These are phyloP conservation scores for Bombus superbus DNA, from an alignment of 1,140 invertebrate genomes.

Conservation along the genomic window DNA sequence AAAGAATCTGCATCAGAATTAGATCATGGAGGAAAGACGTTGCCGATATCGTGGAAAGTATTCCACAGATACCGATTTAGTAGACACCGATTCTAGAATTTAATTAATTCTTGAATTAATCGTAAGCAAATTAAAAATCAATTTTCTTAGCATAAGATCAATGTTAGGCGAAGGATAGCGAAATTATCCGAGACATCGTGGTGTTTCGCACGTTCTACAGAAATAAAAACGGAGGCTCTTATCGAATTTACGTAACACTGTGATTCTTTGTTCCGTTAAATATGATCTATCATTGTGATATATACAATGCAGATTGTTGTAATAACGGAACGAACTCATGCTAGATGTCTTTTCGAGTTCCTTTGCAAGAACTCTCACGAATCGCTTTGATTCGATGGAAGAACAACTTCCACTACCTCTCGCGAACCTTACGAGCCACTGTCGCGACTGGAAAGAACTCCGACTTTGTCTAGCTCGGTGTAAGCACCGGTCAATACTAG, in stretches of 20 bases:
- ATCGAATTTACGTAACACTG: not conserved
- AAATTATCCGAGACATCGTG: not conserved
- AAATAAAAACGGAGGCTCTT: not conserved
- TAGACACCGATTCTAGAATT: no score
- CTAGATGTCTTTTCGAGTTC: no score
- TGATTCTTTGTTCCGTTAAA: not conserved
- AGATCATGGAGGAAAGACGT: no score
- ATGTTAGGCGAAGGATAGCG: not conserved
- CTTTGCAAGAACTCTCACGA: no score
- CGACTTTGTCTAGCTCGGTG: not conserved
- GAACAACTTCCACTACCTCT: not conserved
- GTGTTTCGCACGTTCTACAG: no score
- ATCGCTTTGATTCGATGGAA: not conserved
- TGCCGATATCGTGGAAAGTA: no score
- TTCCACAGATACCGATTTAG: no score
- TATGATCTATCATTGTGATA: not conserved
- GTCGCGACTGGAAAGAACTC: constrained; percentile 8
- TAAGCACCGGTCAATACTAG: constrained; percentile 14
- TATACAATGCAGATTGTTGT: not conserved
- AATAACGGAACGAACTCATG: not conserved
- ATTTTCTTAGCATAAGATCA: not conserved
- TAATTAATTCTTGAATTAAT: no score
- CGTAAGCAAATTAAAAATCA: no score
- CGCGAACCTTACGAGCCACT: not conserved
- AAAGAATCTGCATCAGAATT: no score